Evolutionary conservation across 2,797 vertebrate species (phyloP), one percentile per base, ranked within the genome.

Genomic region (Rhinella marina): DNA sequence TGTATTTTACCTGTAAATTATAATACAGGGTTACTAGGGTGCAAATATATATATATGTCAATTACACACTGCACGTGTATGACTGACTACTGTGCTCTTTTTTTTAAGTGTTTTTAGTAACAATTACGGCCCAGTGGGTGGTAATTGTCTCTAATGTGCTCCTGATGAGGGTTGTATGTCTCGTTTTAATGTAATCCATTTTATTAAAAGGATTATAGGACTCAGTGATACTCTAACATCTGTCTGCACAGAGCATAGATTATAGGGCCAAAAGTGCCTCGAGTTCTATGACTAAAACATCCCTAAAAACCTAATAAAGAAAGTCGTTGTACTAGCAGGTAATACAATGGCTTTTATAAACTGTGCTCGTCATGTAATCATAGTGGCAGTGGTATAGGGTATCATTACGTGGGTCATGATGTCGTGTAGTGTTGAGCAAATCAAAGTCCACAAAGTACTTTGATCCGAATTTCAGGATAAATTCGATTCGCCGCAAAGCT

Each of bases 121-220:
- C 62, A 64, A 64, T 25, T 64, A 64, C 25, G 62, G n/a, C 5
- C 4, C 21, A 64, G 68, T 4, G n/a, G 14, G 17, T 19, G n/a
- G n/a, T 79, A 56, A 19, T 57, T 29, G 25, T 57, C 7, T 57
- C n/a, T 57, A 79, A 29, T 57, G 50, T 78, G n/a, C 27, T 54
- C n/a, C 50, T 54, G 27, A 7, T 72, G 73, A 52, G 23, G 10
- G 21, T 29, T 76, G 10, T 52, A 6, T 54, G 50, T 77, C 41
- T 77, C 27, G 75, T n/a, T 54, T 77, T 59, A 80, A 57, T 48
- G 68, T 84, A 61, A 84, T 84, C 82, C 82, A 73, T 56, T 75
- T 84, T 84, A 57, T 59, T 32, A 84, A 84, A 59, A 2, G 29
- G 82, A 75, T 75, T 75, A 84, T 9, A 32, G 56, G 54, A 75